A percentile compares a stretch with the other conserved stretches of the same genome.
Evolutionary conservation across 2,797 vertebrate genomes (phyloP).

Genomic region (Acestrorhynchus altus): DNA sequence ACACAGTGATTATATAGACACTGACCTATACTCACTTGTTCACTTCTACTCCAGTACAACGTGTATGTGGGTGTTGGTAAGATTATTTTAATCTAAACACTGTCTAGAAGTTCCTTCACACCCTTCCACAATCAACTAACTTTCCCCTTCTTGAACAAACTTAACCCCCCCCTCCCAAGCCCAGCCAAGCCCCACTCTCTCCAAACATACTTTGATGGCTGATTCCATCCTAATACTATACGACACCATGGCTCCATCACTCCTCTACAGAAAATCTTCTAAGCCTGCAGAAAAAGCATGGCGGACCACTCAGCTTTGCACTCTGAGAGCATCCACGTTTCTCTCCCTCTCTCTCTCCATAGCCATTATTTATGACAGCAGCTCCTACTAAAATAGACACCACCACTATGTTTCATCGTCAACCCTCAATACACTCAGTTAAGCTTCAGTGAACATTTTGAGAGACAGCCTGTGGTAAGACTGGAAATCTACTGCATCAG

Average conservation of each 20-base stretch:
- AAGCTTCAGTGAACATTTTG: background rate
- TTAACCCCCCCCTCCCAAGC: background rate
- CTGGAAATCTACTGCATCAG: constrained; percentile 7
- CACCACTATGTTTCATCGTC: background rate
- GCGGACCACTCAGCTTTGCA: background rate
- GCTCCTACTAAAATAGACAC: background rate
- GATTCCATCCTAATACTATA: background rate
- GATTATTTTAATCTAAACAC: constrained; percentile 2
- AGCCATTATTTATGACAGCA: constrained; percentile 20
- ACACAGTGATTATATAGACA: too few relatives aligned
- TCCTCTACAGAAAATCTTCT: constrained; percentile 6
- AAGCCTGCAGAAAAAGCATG: constrained; percentile 20
- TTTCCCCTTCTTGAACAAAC: background rate
- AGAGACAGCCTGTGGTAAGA: background rate
- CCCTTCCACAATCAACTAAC: too few relatives aligned
- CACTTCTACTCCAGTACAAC: constrained; percentile 5
- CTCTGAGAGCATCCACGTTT: background rate
- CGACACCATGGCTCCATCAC: constrained; percentile 6
- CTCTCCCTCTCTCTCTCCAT: background rate
- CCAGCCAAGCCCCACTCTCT: background rate
- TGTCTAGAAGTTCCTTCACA: too few relatives aligned
- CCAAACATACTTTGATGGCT: background rate
- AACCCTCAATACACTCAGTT: background rate
- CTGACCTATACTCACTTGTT: too few relatives aligned
- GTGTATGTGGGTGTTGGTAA: background rate